Base-by-base conservation (phyloP, 2,888 invertebrate genomes). In the Drosophila tanythrix region DNA sequence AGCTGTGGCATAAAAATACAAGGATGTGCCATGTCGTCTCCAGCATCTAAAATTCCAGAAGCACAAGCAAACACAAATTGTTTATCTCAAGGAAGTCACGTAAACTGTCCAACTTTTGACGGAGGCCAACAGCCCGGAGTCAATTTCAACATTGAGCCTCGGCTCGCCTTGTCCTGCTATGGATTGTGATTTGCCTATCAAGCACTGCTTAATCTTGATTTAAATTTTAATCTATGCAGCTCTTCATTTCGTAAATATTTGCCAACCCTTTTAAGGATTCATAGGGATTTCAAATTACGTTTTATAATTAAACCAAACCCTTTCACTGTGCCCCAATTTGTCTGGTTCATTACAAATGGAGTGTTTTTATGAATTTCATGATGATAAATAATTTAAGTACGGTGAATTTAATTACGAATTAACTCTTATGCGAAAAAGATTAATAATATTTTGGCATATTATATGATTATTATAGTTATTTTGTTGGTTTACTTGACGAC, bases 71-170 rank as follows among this genome's bases (percentile, higher is more conserved):
- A 55, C 38, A 56, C 55, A 51, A 70, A 70, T 63, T 75, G 71
- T 67, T 75, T 79, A 70, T 79, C 62, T 63, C 50, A 57, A 61
- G 70, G 58, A 79, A 74, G 66, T 77, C 76, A 75, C 76, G 70
- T 79, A 57, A 57, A 69, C 35, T 58, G 52, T 36, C 36, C 58
- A 56, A 65, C 64, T 73, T 73, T 53, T 53, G 60, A 38, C 51
- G 31, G 21, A 27, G 18, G 38, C 7, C 33, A 43, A 15, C 25
- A 36, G 50, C 43, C 46, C n/a, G 25, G 25, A 35, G 35, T 48
- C 40, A 11, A 62, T 36, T 43, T 48, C 15, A 33, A 36, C 51
- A 51, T 46, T 35, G 25, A 59, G 18, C 25, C 36, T 36, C 21
- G 15, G 21, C 46, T 46, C 21, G 58, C 53, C 31, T 33, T 46